A percentile compares a stretch with the other conserved stretches of the same genome.
These are phyloP conservation scores for Brachypterus glaber DNA, from an alignment of 2,888 invertebrate genomes.

Conservation along the genomic window DNA sequence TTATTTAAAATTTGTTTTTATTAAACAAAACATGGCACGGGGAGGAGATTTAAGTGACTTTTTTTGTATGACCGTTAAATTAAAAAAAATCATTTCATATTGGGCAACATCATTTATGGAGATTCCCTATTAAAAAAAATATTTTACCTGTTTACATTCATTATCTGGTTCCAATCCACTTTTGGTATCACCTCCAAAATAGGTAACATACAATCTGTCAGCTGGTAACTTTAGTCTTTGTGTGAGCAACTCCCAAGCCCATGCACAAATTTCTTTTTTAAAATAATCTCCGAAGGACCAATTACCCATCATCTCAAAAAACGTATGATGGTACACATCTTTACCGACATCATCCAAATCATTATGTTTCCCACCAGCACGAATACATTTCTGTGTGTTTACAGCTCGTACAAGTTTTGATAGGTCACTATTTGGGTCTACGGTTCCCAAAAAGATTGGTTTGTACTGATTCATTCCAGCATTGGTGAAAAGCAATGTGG, in stretches of 20 bases:
- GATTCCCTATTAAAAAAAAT: not conserved
- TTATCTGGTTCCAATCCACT: constrained; percentile 81
- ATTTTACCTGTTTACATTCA: constrained; percentile 67
- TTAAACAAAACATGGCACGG: not conserved
- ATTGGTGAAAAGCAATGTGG: constrained; percentile 94
- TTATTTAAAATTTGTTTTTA: not conserved
- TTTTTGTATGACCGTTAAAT: not conserved
- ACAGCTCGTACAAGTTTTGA: constrained; percentile 78
- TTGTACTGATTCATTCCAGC: constrained; percentile 99
- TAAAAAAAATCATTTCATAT: not conserved
- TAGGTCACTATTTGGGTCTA: constrained; percentile 94
- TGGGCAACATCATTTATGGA: not conserved
- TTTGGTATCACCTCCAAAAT: constrained; percentile 87
- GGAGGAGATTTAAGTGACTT: not conserved
- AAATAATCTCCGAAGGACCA: constrained; percentile 99
- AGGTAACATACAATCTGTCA: constrained; percentile 92
- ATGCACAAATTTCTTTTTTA: constrained; percentile 91
- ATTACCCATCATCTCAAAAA: constrained; percentile 99
- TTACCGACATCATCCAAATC: constrained; percentile 99
- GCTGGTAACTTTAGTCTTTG: constrained; percentile 65
- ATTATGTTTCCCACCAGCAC: constrained; percentile 99
- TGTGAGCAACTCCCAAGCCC: constrained; percentile 97
- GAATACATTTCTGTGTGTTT: constrained; percentile 98
- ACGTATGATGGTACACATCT: constrained; percentile 99
- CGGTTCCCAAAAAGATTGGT: constrained; percentile 93